Percentiles rank a stretch among this genome's conserved stretches.
These are phyloP conservation scores for Miichthys miiuy DNA, from an alignment of 2,797 vertebrate species.

Conservation along the genomic window DNA sequence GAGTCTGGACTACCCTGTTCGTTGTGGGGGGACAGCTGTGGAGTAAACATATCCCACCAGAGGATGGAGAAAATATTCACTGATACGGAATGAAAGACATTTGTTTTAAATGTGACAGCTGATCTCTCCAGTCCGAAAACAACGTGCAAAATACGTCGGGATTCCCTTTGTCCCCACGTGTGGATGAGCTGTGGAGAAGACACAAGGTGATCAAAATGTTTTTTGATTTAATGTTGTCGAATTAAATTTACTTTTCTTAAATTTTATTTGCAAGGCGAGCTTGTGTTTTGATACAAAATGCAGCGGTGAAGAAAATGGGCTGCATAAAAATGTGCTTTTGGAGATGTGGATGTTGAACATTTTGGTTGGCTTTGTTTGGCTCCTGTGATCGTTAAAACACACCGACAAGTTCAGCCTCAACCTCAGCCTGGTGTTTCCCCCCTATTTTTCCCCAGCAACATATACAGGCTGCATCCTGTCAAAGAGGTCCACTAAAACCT, in stretches of 20 bases:
- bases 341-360: neutral
- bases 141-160: constrained; percentile 52
- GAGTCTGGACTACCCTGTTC: constrained; percentile 13
- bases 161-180: constrained; percentile 83
- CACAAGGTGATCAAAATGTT: constrained; percentile 48
- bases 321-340: neutral
- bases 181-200: constrained; percentile 51
- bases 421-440: neutral
- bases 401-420: constrained; percentile 33
- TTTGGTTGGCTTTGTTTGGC: constrained; percentile 30
- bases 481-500: neutral
- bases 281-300: rapidly evolving
- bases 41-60: constrained; percentile 32
- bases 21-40: constrained; percentile 4
- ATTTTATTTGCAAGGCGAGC: too few relatives aligned
- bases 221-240: neutral
- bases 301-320: neutral
- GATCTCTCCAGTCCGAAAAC: constrained; percentile 19
- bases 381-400: constrained; percentile 14
- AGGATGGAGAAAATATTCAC: constrained; percentile 40
- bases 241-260: neutral
- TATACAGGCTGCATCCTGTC: neutral
- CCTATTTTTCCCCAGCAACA: neutral
- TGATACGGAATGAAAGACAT: constrained; percentile 10
- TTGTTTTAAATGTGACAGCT: constrained; percentile 26